Conservation (phyloP, 1,140 invertebrate genomes). For the Diorhabda elongata region DNA sequence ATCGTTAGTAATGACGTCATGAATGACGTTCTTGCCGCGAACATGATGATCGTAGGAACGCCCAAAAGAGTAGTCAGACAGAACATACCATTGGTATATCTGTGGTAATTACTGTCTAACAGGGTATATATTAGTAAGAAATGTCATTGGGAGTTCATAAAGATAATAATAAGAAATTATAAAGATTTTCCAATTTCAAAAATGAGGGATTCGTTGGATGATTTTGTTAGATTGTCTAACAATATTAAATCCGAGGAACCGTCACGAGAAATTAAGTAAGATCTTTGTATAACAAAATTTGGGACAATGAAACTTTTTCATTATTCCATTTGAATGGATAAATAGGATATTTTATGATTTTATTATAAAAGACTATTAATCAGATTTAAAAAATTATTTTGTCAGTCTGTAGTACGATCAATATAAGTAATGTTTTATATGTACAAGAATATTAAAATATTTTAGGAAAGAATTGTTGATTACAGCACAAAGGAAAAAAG, state of each 20-base stretch:
- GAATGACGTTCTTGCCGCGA: no score
- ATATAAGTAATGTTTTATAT: background rate
- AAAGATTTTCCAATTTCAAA: constrained; percentile 16
- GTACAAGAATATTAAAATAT: constrained; percentile 5
- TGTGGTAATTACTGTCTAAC: background rate
- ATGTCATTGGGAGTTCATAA: background rate
- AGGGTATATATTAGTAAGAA: background rate
- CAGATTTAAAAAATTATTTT: background rate
- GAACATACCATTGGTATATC: background rate
- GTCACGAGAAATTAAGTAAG: constrained; percentile 5
- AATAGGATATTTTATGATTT: constrained; percentile 17
- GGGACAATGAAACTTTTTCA: constrained; percentile 17
- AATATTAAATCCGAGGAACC: constrained; percentile 28
- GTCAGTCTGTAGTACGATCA: background rate
- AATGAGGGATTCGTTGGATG: constrained; percentile 42
- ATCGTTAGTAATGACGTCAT: no score
- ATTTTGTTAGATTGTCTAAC: constrained; percentile 37
- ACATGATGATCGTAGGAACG: background rate
- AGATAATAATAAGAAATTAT: background rate
- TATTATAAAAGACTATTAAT: constrained; percentile 3
- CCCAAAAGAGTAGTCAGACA: background rate
- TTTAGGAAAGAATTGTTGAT: constrained; percentile 36
- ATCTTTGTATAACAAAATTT: constrained; percentile 10
- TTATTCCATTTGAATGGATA: constrained; percentile 3
- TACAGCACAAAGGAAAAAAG: constrained; percentile 39